phyloP scores from a whole-genome alignment of 2,113 vertebrate species.

The Aphyosemion australe region DNA sequence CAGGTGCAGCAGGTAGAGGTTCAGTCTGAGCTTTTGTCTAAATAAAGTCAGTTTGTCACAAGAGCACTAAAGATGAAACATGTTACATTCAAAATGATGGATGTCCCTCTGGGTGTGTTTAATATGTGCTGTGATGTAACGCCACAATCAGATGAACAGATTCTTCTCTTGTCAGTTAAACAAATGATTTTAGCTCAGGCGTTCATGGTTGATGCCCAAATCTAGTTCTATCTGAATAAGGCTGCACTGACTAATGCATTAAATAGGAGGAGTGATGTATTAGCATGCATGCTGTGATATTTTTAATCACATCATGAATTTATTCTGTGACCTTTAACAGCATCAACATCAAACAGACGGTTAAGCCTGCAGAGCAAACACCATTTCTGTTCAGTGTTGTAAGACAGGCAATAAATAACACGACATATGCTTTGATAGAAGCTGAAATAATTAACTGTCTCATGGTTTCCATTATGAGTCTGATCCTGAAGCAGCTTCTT shows the following conservation, averaged over 20 bases:
- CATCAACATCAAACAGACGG: slow-evolving; percentile 18
- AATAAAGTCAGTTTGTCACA: slow-evolving; percentile 37
- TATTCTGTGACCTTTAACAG: slow-evolving; percentile 16
- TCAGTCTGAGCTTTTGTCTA: background rate
- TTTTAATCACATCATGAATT: background rate
- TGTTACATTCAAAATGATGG: slow-evolving; percentile 15
- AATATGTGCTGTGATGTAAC: background rate
- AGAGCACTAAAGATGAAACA: slow-evolving; percentile 25
- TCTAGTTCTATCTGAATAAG: slow-evolving; percentile 14
- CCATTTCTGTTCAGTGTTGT: slow-evolving; percentile 1
- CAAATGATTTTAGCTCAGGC: background rate
- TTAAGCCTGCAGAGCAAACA: slow-evolving; percentile 1
- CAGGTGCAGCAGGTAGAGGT: slow-evolving; percentile 8
- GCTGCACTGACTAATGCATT: background rate
- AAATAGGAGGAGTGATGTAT: slow-evolving; percentile 6
- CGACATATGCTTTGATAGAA: background rate
- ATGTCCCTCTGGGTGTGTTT: slow-evolving; percentile 7
- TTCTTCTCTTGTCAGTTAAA: too few relatives aligned
- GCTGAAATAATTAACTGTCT: background rate
- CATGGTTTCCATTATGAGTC: background rate
- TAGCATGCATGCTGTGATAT: background rate
- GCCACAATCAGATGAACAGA: too few relatives aligned
- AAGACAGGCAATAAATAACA: slow-evolving; percentile 1
- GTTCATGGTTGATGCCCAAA: slow-evolving; percentile 17
- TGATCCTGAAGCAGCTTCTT: background rate